Percentiles rank a stretch among this genome's conserved stretches.
Evolutionary conservation across 2,888 invertebrate genomes (phyloP).

Genomic region (Hemistola chrysoprasaria): DNA sequence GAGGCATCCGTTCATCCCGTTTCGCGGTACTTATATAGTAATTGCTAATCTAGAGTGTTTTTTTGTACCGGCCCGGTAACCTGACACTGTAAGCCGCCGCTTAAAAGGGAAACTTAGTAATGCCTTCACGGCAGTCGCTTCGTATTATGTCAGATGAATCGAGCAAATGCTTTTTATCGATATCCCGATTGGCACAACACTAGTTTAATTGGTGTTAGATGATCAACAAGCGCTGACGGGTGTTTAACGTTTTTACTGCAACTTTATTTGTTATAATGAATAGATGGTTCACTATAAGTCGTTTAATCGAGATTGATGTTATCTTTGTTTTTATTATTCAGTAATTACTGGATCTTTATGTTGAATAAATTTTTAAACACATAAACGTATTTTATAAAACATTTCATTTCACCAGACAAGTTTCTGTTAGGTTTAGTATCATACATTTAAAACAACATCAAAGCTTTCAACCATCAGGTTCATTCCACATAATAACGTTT

Average conservation of each 20-base stretch:
- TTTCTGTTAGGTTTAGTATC: no score
- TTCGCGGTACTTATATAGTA: constrained; percentile 47
- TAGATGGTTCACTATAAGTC: constrained; percentile 6
- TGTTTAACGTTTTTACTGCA: constrained; percentile 23
- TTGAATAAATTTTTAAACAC: no score
- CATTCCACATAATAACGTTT: constrained; percentile 15
- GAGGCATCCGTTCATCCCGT: constrained; percentile 54
- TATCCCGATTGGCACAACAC: constrained; percentile 54
- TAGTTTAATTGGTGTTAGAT: constrained; percentile 62
- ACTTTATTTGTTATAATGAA: constrained; percentile 14
- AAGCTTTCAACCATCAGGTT: constrained; percentile 5
- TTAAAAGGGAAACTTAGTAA: constrained; percentile 73
- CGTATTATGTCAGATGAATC: constrained; percentile 57
- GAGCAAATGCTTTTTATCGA: constrained; percentile 58
- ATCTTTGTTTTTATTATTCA: no score
- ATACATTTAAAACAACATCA: constrained; percentile 5
- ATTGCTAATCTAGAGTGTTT: constrained; percentile 54
- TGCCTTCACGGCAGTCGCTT: constrained; percentile 69
- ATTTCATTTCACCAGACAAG: no score
- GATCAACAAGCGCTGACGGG: constrained; percentile 33
- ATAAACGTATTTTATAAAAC: no score
- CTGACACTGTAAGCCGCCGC: constrained; percentile 59
- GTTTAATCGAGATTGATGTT: no score
- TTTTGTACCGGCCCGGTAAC: constrained; percentile 56
- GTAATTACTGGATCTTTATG: no score